Base-by-base conservation (phyloP, 1,140 invertebrate species). In the Drosophila pandora region DNA sequence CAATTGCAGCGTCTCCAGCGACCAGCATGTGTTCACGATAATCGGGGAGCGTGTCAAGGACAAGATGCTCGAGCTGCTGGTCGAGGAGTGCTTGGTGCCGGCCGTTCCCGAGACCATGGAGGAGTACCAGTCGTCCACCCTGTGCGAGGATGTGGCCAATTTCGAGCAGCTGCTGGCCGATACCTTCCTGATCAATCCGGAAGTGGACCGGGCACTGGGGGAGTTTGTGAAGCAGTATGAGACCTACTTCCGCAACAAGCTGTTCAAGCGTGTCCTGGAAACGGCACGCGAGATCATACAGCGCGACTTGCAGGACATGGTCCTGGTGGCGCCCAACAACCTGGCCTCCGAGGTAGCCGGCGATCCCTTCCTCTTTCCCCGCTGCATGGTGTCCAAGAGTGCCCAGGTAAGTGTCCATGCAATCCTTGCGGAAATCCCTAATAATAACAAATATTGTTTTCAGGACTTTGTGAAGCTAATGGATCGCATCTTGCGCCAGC, bases 181-280 rank as follows among this genome's bases (percentile, higher is more conserved):
- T 62, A 92, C 93, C 34, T 59, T 61, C 78, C 60, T 91, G 1
- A 81, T 91, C 1, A 76, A 84, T 71, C 68, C 92, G 2, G 88
- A 92, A 2, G 81, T 91, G 17, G 91, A 94, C 48, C 90, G 92
- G 13, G 92, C 93, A 1, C 90, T 96, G 9, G 79, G 94, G 4
- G 93, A 95, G 45, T 97, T 97, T 89, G 93, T 95, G 2, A 93
- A 94, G 28, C 95, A 97, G 92, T 94, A 98, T 39, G 95, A 97
- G 83, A 92, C 94, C 5, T 92, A 97, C 22, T 97, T 96, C 92
- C 94, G 96, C 34, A 94, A 96, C 73, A 96, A 97, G 90, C 95
- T 96, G 56, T 95, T 95, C 77, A 93, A 95, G 77, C 93, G 95
- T 58, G 95, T 97, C 47, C 82, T 97, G 23, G 93, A 94, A 28